Evolutionary conservation across 2,888 invertebrate species (phyloP).

Genomic region (Phengaris alcon): DNA sequence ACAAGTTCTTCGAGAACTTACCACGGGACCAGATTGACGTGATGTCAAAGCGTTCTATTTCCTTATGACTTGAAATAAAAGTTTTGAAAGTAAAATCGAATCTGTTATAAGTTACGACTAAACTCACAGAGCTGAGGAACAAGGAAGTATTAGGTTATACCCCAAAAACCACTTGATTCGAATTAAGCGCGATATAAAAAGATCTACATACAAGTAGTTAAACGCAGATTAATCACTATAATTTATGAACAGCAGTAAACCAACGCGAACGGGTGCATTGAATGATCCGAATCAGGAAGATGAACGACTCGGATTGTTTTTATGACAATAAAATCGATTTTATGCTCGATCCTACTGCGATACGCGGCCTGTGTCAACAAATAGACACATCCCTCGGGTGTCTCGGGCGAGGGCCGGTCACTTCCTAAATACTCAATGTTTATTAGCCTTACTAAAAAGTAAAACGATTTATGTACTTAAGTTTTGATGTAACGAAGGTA

Average conservation of each 20-base stretch:
- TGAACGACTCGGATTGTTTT: slow-evolving; percentile 53
- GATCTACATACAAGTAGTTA: slow-evolving; percentile 16
- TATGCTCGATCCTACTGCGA: slow-evolving; percentile 56
- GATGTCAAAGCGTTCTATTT: no score
- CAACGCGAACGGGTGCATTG: slow-evolving; percentile 63
- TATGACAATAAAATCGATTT: slow-evolving; percentile 57
- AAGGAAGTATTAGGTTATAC: neutral
- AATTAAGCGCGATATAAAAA: slow-evolving; percentile 2
- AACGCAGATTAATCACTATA: slow-evolving; percentile 36
- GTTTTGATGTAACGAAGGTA: no score
- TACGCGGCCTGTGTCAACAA: slow-evolving; percentile 63
- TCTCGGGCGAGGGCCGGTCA: slow-evolving; percentile 57
- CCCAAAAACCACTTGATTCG: slow-evolving; percentile 6
- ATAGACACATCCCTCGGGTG: slow-evolving; percentile 63
- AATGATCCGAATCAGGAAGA: slow-evolving; percentile 62
- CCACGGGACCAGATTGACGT: no score
- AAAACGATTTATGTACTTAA: neutral
- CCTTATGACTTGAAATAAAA: no score
- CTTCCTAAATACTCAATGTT: slow-evolving; percentile 34
- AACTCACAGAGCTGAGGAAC: neutral
- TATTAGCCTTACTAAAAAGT: neutral
- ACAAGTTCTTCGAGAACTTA: no score
- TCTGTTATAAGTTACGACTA: no score
- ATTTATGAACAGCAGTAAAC: slow-evolving; percentile 46
- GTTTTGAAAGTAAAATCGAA: no score